phyloP scores from a whole-genome alignment of 2,888 invertebrate species.

The Eulithis prunata region DNA sequence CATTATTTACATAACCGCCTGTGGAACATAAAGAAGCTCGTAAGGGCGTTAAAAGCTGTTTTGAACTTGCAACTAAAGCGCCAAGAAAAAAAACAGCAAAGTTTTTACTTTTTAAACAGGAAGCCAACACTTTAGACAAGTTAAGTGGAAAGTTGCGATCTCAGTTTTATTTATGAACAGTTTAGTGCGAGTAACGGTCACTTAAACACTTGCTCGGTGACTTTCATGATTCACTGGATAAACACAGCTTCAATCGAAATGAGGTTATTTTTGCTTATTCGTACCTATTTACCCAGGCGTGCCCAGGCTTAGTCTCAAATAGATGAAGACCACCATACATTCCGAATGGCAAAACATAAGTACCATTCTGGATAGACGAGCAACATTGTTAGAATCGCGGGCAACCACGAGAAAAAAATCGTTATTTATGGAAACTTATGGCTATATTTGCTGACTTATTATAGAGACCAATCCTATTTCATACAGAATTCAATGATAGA shows the following conservation, averaged over 20 bases:
- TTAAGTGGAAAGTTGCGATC: conserved; percentile 80
- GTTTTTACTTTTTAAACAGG: conserved; percentile 71
- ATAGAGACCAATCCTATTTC: no score
- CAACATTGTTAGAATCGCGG: no score
- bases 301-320: background rate
- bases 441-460: no score
- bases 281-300: background rate
- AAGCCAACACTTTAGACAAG: conserved; percentile 79
- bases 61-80: conserved; percentile 76
- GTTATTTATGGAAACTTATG: no score
- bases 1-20: conserved; percentile 14
- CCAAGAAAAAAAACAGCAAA: conserved; percentile 68
- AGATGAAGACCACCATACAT: no score
- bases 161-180: conserved; percentile 73
- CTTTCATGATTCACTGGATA: conserved; percentile 29
- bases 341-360: no score
- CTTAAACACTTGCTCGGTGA: conserved; percentile 50
- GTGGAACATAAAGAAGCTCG: conserved; percentile 41
- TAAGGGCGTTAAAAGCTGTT: conserved; percentile 75
- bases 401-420: no score
- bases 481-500: no score
- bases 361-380: no score
- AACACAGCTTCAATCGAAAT: conserved; percentile 15
- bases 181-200: conserved; percentile 64
- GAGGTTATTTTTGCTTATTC: background rate